Percentiles rank a stretch among this genome's conserved stretches.
phyloP scores from a whole-genome alignment of 2,113 vertebrate species.

The Spea bombifrons region DNA sequence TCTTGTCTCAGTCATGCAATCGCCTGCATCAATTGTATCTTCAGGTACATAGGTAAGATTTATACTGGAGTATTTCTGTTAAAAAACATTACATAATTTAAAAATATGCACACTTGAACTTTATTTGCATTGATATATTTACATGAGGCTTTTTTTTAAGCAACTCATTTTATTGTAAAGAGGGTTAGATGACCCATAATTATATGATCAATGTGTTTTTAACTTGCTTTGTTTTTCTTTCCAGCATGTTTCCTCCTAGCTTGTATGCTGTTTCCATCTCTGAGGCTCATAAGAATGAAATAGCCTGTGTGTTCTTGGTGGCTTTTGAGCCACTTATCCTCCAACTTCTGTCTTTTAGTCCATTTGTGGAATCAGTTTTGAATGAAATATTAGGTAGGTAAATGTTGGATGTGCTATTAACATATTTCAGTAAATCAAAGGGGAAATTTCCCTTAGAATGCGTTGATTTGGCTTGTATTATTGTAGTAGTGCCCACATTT shows the following conservation, averaged over 20 bases:
- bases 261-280: constrained; percentile 67
- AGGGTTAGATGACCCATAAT: too few relatives aligned
- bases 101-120: too few relatives aligned
- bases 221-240: background rate
- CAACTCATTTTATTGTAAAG: too few relatives aligned
- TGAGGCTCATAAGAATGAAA: constrained; percentile 69
- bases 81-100: too few relatives aligned
- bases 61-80: too few relatives aligned
- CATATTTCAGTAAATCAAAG: too few relatives aligned
- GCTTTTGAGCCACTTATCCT: constrained; percentile 78
- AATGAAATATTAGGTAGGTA: constrained; percentile 68
- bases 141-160: background rate
- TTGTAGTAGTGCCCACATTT: too few relatives aligned
- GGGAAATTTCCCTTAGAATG: too few relatives aligned
- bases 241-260: constrained; percentile 84
- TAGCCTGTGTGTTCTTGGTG: constrained; percentile 73
- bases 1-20: constrained; percentile 72
- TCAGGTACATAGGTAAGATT: constrained; percentile 79
- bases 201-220: too few relatives aligned
- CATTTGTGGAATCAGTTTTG: constrained; percentile 79
- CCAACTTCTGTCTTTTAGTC: constrained; percentile 72
- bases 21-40: constrained; percentile 81
- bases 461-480: too few relatives aligned
- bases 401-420: constrained; percentile 5
- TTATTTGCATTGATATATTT: too few relatives aligned